Conservation (phyloP, 2,888 invertebrate species). For the Xanthia icteritia region DNA sequence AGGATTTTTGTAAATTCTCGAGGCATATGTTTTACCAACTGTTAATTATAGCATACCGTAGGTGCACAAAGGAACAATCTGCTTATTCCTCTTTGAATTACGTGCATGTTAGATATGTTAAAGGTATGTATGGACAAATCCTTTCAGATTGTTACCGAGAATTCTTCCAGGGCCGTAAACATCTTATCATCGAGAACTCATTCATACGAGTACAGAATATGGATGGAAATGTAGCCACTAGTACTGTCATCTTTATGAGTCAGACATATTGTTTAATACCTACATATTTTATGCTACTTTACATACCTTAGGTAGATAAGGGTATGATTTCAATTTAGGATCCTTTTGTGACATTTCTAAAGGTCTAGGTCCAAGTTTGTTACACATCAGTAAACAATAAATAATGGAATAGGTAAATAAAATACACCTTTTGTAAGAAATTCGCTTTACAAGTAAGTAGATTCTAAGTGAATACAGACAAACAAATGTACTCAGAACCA, state of each 20-base stretch:
- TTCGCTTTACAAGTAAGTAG: background rate
- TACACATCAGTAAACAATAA: background rate
- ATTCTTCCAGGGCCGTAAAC: constrained; percentile 54
- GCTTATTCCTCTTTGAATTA: constrained; percentile 1
- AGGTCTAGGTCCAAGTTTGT: background rate
- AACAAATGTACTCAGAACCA: background rate
- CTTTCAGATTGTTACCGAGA: constrained; percentile 35
- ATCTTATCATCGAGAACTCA: constrained; percentile 50
- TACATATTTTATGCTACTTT: constrained; percentile 7
- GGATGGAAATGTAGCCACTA: constrained; percentile 32
- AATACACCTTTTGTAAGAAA: background rate
- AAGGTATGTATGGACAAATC: constrained; percentile 34
- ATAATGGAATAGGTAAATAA: background rate
- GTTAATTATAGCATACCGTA: background rate
- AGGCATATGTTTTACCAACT: background rate
- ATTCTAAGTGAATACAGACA: background rate
- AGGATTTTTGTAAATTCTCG: background rate
- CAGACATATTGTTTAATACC: constrained; percentile 6
- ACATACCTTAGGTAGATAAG: background rate
- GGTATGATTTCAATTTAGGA: constrained; percentile 15
- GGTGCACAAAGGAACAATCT: background rate
- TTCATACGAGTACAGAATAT: constrained; percentile 39
- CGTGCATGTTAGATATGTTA: constrained; percentile 4
- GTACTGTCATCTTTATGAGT: constrained; percentile 25
- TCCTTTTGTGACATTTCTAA: background rate